A percentile compares a stretch with the other conserved stretches of the same genome.
Conservation (phyloP, 2,113 vertebrate genomes). For the Chionodraco myersi region DNA sequence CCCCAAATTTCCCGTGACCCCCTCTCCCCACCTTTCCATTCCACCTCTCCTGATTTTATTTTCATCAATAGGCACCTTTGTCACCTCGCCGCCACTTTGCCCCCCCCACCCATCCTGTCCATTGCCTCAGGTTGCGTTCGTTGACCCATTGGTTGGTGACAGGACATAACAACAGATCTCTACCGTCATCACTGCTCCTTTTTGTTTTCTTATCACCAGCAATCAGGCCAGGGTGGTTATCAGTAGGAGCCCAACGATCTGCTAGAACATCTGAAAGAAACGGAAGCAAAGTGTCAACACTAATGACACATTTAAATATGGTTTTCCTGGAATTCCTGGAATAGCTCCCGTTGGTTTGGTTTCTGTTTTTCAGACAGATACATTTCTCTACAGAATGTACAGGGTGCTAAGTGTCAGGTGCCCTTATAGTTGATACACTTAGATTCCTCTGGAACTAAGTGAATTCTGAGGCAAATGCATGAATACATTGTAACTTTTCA, state of each 20-base stretch:
- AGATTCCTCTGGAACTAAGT: background rate
- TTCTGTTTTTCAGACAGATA: constrained; percentile 13
- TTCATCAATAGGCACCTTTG: constrained; percentile 80
- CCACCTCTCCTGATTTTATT: constrained; percentile 62
- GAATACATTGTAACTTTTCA: background rate
- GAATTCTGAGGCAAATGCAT: background rate
- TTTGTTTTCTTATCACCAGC: constrained; percentile 66
- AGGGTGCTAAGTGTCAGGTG: background rate
- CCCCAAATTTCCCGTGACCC: constrained; percentile 69
- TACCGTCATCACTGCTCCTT: constrained; percentile 22
- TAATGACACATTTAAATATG: constrained; percentile 2
- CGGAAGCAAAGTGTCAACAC: constrained; percentile 22
- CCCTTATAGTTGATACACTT: background rate
- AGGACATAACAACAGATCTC: constrained; percentile 48
- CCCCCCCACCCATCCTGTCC: constrained; percentile 49
- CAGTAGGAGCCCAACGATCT: constrained; percentile 35
- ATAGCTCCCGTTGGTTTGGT: constrained; percentile 17
- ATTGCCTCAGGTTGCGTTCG: constrained; percentile 60
- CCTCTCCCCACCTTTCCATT: constrained; percentile 23
- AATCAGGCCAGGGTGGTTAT: constrained; percentile 42
- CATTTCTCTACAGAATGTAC: background rate
- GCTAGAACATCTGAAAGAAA: constrained; percentile 20
- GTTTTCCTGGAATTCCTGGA: constrained; percentile 23
- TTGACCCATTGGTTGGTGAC: constrained; percentile 66
- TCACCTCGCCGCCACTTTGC: constrained; percentile 61